phyloP scores from a whole-genome alignment of 2,113 vertebrate genomes.

The Lynx canadensis region DNA sequence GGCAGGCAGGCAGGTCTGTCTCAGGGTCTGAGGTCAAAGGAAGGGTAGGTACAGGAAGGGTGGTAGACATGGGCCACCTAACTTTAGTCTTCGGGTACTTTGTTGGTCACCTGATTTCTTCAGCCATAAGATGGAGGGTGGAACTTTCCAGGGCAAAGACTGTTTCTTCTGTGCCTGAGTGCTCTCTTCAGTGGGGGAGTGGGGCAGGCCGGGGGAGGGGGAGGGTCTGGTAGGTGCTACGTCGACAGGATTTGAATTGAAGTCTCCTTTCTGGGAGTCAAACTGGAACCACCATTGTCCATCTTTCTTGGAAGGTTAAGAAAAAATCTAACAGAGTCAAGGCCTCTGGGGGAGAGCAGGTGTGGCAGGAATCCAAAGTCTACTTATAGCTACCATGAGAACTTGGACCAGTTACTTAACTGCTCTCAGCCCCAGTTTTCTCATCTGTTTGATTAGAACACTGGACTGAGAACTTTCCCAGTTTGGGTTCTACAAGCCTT shows the following conservation, averaged over 20 bases:
- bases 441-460: neutral
- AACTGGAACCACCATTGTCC: neutral
- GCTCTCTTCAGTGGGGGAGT: neutral
- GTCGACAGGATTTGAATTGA: neutral
- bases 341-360: neutral
- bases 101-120: neutral
- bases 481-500: neutral
- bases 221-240: neutral
- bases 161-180: neutral
- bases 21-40: neutral
- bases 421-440: neutral
- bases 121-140: neutral
- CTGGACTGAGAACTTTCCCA: neutral
- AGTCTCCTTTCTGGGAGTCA: neutral
- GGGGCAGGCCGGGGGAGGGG: too few relatives aligned
- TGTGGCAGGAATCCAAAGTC: neutral
- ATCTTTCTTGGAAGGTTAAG: neutral
- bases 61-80: rapidly evolving
- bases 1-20: neutral
- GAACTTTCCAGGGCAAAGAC: neutral
- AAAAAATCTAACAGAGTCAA: neutral
- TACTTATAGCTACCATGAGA: neutral
- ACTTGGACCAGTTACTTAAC: neutral
- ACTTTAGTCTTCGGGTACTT: neutral
- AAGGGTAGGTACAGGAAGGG: rapidly evolving